Conservation (phyloP, 2,797 vertebrate genomes). For the Cynopterus sphinx region DNA sequence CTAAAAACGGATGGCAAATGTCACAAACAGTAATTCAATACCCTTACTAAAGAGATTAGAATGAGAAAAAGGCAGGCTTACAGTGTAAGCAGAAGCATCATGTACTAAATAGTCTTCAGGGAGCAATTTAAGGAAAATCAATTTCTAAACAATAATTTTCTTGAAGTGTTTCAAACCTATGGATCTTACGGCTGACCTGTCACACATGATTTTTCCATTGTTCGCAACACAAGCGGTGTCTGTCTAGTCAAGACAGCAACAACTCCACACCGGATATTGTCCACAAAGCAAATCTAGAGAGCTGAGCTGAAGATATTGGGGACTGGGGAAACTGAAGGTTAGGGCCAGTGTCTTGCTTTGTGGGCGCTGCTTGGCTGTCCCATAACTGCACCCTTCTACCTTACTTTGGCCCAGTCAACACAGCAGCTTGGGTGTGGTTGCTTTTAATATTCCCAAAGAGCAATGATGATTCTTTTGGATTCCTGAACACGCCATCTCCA, state of each 20-base stretch:
- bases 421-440: conserved; percentile 32
- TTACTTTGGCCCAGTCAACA: conserved; percentile 19
- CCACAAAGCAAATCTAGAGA: not conserved
- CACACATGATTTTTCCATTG: not conserved
- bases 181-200: not conserved
- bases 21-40: conserved; percentile 31
- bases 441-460: conserved; percentile 69
- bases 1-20: conserved; percentile 15
- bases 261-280: not conserved
- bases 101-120: not conserved
- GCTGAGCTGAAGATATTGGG: not conserved
- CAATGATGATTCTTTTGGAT: conserved; percentile 48
- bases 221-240: not conserved
- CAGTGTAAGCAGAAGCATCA: not conserved
- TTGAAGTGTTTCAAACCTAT: not conserved
- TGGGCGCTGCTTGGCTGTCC: not conserved
- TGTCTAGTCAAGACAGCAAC: not conserved
- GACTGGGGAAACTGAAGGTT: not conserved
- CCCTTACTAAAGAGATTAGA: not conserved
- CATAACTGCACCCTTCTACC: conserved; percentile 21
- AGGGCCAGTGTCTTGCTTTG: not conserved
- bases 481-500: conserved; percentile 47
- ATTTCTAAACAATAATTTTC: conserved; percentile 19
- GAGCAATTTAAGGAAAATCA: not conserved
- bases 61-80: not conserved